Percentiles rank a stretch among this genome's conserved stretches.
phyloP scores from a whole-genome alignment of 2,888 invertebrate species.

The Bellardia pandia region DNA sequence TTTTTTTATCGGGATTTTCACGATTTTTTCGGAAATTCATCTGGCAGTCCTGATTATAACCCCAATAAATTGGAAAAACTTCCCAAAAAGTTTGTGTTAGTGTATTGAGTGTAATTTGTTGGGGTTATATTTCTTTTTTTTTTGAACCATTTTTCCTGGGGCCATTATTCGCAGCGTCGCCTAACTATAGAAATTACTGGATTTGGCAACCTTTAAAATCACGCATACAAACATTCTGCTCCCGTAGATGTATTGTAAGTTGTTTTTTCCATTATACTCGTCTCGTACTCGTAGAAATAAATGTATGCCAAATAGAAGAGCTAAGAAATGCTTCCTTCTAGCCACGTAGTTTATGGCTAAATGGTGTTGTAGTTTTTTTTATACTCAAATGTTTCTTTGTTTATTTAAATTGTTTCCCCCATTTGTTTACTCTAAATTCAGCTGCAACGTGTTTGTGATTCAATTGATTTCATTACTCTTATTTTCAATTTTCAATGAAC shows the following conservation, averaged over 20 bases:
- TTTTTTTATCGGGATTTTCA: no score
- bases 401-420: neutral
- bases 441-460: slow-evolving; percentile 52
- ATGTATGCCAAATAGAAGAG: slow-evolving; percentile 38
- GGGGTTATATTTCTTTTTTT: no score
- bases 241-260: slow-evolving; percentile 4
- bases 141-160: no score
- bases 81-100: no score
- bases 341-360: slow-evolving; percentile 41
- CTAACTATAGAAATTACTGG: neutral
- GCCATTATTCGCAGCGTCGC: no score
- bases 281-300: neutral
- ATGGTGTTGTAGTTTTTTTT: neutral
- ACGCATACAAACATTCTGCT: slow-evolving; percentile 4
- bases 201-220: slow-evolving; percentile 3
- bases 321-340: slow-evolving; percentile 45
- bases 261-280: slow-evolving; percentile 32
- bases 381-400: slow-evolving; percentile 21
- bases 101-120: no score
- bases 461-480: slow-evolving; percentile 21
- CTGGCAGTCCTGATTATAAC: no score
- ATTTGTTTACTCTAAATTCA: slow-evolving; percentile 42
- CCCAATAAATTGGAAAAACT: no score
- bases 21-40: no score
- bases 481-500: neutral